Evolutionary conservation across 2,113 vertebrate genomes (phyloP).

Genomic region (Crocuta crocuta): DNA sequence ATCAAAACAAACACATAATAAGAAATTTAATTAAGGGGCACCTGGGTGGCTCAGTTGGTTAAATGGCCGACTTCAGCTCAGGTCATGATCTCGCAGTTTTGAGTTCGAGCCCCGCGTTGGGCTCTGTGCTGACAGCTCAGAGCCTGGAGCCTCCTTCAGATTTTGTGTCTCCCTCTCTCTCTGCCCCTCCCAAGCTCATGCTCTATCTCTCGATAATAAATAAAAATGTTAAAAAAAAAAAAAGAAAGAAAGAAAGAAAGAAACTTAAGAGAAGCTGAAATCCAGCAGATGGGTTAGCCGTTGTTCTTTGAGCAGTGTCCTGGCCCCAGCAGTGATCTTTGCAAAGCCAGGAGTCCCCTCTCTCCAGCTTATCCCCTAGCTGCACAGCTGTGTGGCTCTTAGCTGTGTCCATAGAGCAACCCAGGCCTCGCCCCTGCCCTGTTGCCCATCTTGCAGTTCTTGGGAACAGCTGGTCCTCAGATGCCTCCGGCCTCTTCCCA

Average conservation of each 20-base stretch:
- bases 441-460: not conserved
- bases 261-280: not conserved
- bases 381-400: not conserved
- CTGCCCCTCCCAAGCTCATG: too few species aligned
- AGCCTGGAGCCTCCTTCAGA: too few species aligned
- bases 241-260: too few species aligned
- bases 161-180: too few species aligned
- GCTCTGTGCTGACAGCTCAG: too few species aligned
- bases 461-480: not conserved
- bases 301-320: not conserved
- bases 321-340: not conserved
- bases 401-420: not conserved
- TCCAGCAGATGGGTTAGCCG: not conserved
- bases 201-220: too few species aligned
- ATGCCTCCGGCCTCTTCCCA: not conserved
- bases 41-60: too few species aligned
- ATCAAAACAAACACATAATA: not conserved
- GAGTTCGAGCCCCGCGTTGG: too few species aligned
- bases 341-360: not conserved
- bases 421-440: not conserved
- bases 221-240: too few species aligned
- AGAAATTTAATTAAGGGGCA: not conserved
- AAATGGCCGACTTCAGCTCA: too few species aligned
- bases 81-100: too few species aligned
- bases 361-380: too few species aligned